phyloP scores from a whole-genome alignment of 2,797 vertebrate species.

The Naso thynnoides region DNA sequence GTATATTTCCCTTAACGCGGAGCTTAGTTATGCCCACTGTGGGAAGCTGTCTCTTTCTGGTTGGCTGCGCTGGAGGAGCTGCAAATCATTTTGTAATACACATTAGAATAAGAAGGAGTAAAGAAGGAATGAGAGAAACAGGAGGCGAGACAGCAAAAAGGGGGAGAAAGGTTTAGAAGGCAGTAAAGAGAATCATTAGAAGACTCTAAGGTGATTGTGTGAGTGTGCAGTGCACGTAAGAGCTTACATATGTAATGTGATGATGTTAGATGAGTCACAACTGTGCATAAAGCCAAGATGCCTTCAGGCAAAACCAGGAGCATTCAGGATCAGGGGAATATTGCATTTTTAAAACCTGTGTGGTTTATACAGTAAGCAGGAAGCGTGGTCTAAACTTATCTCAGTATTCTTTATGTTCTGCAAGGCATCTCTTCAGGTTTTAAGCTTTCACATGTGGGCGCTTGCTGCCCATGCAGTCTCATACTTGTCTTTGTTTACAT shows the following conservation, averaged over 20 bases:
- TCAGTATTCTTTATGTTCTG: constrained; percentile 24
- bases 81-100: constrained; percentile 58
- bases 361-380: constrained; percentile 12
- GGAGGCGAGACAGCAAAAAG: constrained; percentile 1
- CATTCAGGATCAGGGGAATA: constrained; percentile 37
- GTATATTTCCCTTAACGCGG: constrained; percentile 46
- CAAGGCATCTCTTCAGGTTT: constrained; percentile 37
- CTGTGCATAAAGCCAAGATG: constrained; percentile 38
- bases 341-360: constrained; percentile 31
- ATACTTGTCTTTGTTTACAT: constrained; percentile 42
- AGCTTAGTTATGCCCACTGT: constrained; percentile 55
- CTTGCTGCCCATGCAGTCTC: constrained; percentile 18
- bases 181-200: constrained; percentile 25
- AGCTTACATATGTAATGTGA: constrained; percentile 25
- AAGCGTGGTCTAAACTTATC: constrained; percentile 21
- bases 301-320: constrained; percentile 38
- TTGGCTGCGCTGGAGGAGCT: constrained; percentile 59
- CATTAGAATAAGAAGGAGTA: constrained; percentile 45
- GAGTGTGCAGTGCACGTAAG: constrained; percentile 16
- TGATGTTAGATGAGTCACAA: constrained; percentile 58
- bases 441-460: constrained; percentile 34
- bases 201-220: constrained; percentile 27
- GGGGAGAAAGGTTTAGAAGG: neutral
- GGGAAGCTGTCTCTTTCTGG: constrained; percentile 59
- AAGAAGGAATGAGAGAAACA: constrained; percentile 6